Evolutionary conservation across 2,888 invertebrate species (phyloP).

Genomic region (Xylota segnis): DNA sequence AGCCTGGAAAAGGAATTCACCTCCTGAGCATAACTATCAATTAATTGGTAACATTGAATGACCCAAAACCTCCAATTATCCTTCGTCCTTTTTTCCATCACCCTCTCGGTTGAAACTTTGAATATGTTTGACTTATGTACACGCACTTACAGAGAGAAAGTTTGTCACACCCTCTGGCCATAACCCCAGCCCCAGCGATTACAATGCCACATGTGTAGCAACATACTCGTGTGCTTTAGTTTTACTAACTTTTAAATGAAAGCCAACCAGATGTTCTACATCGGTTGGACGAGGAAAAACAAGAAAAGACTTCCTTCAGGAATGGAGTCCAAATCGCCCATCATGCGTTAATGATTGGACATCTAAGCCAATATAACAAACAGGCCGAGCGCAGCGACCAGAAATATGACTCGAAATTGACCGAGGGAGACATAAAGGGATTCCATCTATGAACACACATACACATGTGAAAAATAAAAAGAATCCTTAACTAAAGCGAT

Average conservation of each 20-base stretch:
- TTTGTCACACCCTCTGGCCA: background rate
- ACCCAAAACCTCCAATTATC: constrained; percentile 27
- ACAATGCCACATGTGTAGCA: constrained; percentile 7
- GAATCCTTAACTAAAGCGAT: constrained; percentile 16
- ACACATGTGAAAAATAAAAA: background rate
- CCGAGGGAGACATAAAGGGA: constrained; percentile 17
- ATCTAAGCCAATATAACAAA: constrained; percentile 2
- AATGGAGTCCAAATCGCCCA: constrained; percentile 19
- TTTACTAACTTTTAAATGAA: constrained; percentile 50
- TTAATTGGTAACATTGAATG: constrained; percentile 42
- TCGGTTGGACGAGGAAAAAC: background rate
- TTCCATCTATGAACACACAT: background rate
- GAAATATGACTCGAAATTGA: constrained; percentile 13
- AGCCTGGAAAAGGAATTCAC: background rate
- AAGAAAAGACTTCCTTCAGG: background rate
- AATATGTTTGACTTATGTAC: constrained; percentile 6
- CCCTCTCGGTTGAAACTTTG: constrained; percentile 8
- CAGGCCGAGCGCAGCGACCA: background rate
- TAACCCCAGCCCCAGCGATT: background rate
- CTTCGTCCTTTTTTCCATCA: constrained; percentile 12
- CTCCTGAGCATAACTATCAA: constrained; percentile 15
- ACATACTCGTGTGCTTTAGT: constrained; percentile 7
- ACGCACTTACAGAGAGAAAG: background rate
- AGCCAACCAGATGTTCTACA: constrained; percentile 41
- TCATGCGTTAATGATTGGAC: constrained; percentile 47